phyloP scores from a whole-genome alignment of 2,888 invertebrate genomes.

The Scelioninae gen. 1 region DNA sequence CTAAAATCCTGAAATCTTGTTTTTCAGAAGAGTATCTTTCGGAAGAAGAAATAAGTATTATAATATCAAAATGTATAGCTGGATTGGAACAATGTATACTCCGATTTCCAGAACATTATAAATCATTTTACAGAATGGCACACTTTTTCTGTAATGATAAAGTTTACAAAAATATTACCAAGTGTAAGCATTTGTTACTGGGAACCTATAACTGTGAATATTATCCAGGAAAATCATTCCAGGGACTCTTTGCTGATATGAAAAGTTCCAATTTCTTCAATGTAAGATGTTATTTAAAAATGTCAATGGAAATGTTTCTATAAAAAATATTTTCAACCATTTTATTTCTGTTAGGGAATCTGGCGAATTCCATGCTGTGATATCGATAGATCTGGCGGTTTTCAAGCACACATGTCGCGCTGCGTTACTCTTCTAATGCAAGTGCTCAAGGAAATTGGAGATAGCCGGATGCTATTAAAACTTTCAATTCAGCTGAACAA shows the following conservation, averaged over 20 bases:
- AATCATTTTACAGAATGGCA: slow-evolving; percentile 94
- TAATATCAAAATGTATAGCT: slow-evolving; percentile 89
- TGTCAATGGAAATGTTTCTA: too few species aligned
- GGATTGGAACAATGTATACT: slow-evolving; percentile 93
- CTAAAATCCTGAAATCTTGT: too few species aligned
- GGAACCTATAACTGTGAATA: slow-evolving; percentile 88
- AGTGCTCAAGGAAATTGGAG: slow-evolving; percentile 91
- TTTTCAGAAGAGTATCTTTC: slow-evolving; percentile 75
- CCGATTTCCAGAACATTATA: slow-evolving; percentile 96
- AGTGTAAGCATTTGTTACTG: slow-evolving; percentile 89
- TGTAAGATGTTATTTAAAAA: slow-evolving; percentile 85
- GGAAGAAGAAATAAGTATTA: slow-evolving; percentile 86
- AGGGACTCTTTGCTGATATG: slow-evolving; percentile 93
- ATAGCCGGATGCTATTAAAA: slow-evolving; percentile 91
- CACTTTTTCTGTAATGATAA: slow-evolving; percentile 92
- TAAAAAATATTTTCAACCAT: too few species aligned
- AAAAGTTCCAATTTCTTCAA: slow-evolving; percentile 95
- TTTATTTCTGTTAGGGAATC: slow-evolving; percentile 87
- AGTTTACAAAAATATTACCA: slow-evolving; percentile 88
- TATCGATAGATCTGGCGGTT: slow-evolving; percentile 95
- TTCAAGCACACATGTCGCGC: slow-evolving; percentile 95
- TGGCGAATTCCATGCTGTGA: slow-evolving; percentile 96
- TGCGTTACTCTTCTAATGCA: slow-evolving; percentile 93
- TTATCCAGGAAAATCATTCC: slow-evolving; percentile 87
- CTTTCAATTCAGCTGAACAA: slow-evolving; percentile 91